Evolutionary conservation across 2,888 invertebrate genomes (phyloP), one percentile per base, ranked within the genome.

Genomic region (Mythimna impura): DNA sequence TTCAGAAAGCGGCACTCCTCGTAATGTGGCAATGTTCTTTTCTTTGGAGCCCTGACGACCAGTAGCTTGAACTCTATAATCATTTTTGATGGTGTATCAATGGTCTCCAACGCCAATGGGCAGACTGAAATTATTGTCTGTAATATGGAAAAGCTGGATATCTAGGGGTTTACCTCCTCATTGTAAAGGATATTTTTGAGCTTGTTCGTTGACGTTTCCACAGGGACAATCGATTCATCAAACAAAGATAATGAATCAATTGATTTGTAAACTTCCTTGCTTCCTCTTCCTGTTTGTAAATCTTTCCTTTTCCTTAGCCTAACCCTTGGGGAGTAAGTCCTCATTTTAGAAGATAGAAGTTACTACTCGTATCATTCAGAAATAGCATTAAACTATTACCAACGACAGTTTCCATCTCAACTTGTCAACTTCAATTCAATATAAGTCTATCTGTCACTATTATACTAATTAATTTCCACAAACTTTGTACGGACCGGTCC

Each of bases 381-480:
- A 57, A 47, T 47, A 47, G 25, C 7, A n/a, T 66, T 55, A 14
- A 71, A n/a, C 36, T 47, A 47, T 47, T 47, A 47, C 20, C 7
- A 47, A 47, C 22, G 43, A 60, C 43, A 36, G 36, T 55, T 66
- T 20, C 25, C 7, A 36, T 52, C 7, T 50, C 12, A 66, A 78
- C 14, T 60, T 50, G 65, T 74, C 67, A 34, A 61, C n/a, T 52
- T 50, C 40, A 64, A 64, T 77, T 68, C 22, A 50, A 30, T 57
- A 43, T 55, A 22, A 63, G 36, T 67, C 58, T 55, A 58, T 62
- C 61, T 58, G 63, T 66, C 57, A 25, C 40, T n/a, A 43, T 5
- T 65, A 66, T 25, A 0, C 57, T 30, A 72, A 83, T 81, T 67
- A 60, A 67, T 74, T 62, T 70, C 34, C 62, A 43, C 40, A 20